phyloP scores from a whole-genome alignment of 2,888 invertebrate species.

The Drosophila vallismaia region DNA sequence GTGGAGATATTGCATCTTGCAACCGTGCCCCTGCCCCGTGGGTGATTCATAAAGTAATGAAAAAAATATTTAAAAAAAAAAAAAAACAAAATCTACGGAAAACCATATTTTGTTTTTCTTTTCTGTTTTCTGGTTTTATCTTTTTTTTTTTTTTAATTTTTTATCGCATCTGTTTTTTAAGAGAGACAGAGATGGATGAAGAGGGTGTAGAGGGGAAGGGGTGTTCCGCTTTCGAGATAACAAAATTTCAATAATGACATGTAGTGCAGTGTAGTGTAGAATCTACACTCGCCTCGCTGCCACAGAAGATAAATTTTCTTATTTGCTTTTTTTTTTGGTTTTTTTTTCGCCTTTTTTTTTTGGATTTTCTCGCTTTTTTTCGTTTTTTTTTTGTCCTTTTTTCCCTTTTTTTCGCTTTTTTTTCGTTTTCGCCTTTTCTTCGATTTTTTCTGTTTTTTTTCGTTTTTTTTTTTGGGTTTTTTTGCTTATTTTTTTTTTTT shows the following conservation, averaged over 20 bases:
- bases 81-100: too few relatives aligned
- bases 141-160: neutral
- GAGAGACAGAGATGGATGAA: neutral
- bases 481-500: constrained; percentile 11
- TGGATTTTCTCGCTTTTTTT: too few relatives aligned
- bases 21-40: too few relatives aligned
- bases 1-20: too few relatives aligned
- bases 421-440: too few relatives aligned
- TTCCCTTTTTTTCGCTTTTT: neutral
- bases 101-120: neutral
- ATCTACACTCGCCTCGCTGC: neutral
- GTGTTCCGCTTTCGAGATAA: constrained; percentile 29
- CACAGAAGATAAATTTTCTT: constrained; percentile 13
- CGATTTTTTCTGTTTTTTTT: constrained; percentile 27
- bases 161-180: neutral
- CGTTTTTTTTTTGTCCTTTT: too few relatives aligned
- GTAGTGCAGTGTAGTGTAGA: neutral
- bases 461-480: too few relatives aligned
- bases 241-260: constrained; percentile 23
- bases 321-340: constrained; percentile 18
- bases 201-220: neutral
- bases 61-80: too few relatives aligned
- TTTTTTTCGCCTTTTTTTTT: constrained; percentile 22
- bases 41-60: too few relatives aligned
- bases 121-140: neutral